These are phyloP conservation scores for Drosophila aldrichi DNA, from an alignment of 2,888 invertebrate genomes.

Conservation along the genomic window DNA sequence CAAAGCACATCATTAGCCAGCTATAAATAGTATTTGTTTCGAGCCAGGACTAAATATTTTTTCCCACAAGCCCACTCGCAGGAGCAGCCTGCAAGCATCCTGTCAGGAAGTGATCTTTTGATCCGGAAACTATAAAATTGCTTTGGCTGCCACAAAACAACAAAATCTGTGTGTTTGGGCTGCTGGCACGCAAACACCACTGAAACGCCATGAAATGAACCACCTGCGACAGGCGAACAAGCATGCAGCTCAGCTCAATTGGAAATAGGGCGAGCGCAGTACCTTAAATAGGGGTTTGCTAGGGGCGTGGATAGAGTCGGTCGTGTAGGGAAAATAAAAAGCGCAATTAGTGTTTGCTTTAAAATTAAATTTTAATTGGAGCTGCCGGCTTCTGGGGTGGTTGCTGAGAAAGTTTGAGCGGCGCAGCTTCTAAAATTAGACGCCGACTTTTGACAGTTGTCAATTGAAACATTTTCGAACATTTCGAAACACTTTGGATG, in stretches of 20 bases:
- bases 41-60: slow-evolving; percentile 44
- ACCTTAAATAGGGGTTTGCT: slow-evolving; percentile 16
- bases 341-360: slow-evolving; percentile 71
- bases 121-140: slow-evolving; percentile 84
- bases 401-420: slow-evolving; percentile 54
- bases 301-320: slow-evolving; percentile 39
- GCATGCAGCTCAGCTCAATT: slow-evolving; percentile 25
- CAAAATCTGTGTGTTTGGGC: slow-evolving; percentile 74
- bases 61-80: slow-evolving; percentile 65
- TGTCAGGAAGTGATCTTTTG: slow-evolving; percentile 84
- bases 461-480: slow-evolving; percentile 60
- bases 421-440: slow-evolving; percentile 49
- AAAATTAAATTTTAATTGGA: slow-evolving; percentile 74
- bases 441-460: slow-evolving; percentile 64
- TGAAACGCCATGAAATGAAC: slow-evolving; percentile 69
- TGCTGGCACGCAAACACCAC: slow-evolving; percentile 63
- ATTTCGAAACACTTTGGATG: slow-evolving; percentile 48
- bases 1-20: slow-evolving; percentile 47
- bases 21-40: slow-evolving; percentile 29
- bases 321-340: slow-evolving; percentile 26
- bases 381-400: slow-evolving; percentile 34
- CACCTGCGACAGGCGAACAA: slow-evolving; percentile 73
- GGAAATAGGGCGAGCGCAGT: slow-evolving; percentile 13
- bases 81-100: slow-evolving; percentile 69
- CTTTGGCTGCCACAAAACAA: slow-evolving; percentile 41